These are phyloP conservation scores for Rhagologus leucostigma DNA, from an alignment of 2,113 vertebrate genomes.

Conservation along the genomic window DNA sequence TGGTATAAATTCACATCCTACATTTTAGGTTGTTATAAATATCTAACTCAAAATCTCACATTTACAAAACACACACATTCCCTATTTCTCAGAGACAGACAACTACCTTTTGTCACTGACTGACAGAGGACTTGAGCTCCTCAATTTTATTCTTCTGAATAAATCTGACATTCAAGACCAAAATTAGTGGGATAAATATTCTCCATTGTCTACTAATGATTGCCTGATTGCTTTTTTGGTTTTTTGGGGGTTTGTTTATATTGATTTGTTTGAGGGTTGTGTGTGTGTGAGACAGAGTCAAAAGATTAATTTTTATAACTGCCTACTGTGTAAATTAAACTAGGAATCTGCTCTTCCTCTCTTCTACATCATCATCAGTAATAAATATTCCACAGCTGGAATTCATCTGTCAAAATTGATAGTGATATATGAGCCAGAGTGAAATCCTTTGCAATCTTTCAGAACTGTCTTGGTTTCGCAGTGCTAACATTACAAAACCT, in stretches of 20 bases:
- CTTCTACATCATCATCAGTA: background rate
- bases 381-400: background rate
- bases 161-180: background rate
- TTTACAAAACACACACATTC: accelerated
- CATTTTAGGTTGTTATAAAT: background rate
- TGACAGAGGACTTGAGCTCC: background rate
- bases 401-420: background rate
- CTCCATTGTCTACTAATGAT: background rate
- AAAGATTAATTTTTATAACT: background rate
- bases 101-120: background rate
- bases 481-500: background rate
- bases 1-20: background rate
- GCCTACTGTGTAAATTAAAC: background rate
- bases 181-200: background rate
- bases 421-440: background rate
- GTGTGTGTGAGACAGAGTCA: background rate
- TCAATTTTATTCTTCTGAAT: background rate
- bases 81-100: background rate
- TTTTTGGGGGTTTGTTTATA: background rate
- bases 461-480: background rate
- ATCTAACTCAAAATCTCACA: background rate
- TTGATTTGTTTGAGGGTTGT: background rate
- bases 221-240: accelerated
- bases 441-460: background rate
- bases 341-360: background rate